Evolutionary conservation across 1,140 invertebrate species (phyloP).

Genomic region (Drosophila bipectinata): DNA sequence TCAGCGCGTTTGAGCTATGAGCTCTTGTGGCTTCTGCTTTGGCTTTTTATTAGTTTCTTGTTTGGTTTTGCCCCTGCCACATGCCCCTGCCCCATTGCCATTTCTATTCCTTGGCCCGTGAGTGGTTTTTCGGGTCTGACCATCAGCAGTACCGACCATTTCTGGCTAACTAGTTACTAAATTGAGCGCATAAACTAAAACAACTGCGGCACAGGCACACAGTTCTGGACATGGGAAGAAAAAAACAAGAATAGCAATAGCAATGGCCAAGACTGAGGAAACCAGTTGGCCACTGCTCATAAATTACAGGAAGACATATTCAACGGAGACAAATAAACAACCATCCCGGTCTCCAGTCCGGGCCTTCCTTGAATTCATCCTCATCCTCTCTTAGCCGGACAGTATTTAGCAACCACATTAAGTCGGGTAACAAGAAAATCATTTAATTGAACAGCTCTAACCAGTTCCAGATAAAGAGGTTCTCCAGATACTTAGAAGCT

Average conservation of each 20-base stretch:
- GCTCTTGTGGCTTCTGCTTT: slow-evolving; percentile 76
- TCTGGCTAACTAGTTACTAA: slow-evolving; percentile 79
- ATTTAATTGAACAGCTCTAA: slow-evolving; percentile 51
- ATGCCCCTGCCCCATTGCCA: neutral
- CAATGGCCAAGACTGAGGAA: slow-evolving; percentile 24
- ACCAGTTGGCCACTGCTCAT: slow-evolving; percentile 62
- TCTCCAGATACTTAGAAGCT: slow-evolving; percentile 17
- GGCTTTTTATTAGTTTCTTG: slow-evolving; percentile 82
- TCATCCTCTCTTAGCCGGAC: slow-evolving; percentile 7
- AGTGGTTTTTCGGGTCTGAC: slow-evolving; percentile 60
- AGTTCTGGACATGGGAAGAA: slow-evolving; percentile 8
- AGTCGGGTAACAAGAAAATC: slow-evolving; percentile 38
- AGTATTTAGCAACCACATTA: slow-evolving; percentile 69
- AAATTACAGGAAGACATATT: slow-evolving; percentile 72
- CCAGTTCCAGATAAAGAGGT: slow-evolving; percentile 27
- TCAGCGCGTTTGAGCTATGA: slow-evolving; percentile 81
- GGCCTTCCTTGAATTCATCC: neutral
- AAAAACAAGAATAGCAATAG: slow-evolving; percentile 13
- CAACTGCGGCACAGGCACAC: slow-evolving; percentile 45
- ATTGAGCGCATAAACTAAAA: slow-evolving; percentile 81
- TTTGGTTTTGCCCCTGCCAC: slow-evolving; percentile 41
- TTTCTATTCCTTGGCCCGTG: slow-evolving; percentile 25
- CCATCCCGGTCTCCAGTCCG: neutral
- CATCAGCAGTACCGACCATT: slow-evolving; percentile 36
- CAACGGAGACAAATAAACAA: slow-evolving; percentile 53